phyloP scores from a whole-genome alignment of 2,797 vertebrate species.

The Parambassis ranga region DNA sequence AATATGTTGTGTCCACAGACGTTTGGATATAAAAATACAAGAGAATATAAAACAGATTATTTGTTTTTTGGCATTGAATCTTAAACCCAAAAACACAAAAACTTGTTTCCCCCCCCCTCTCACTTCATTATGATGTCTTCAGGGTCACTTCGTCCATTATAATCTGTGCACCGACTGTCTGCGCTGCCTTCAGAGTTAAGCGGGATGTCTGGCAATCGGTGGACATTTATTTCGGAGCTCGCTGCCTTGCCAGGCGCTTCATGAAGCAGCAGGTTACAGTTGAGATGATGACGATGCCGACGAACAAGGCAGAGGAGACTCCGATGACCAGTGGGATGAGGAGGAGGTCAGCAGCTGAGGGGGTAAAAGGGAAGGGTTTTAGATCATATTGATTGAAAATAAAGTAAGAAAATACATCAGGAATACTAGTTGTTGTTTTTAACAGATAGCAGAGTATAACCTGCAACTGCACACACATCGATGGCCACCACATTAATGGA shows the following conservation, averaged over 20 bases:
- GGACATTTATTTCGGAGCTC: conserved; percentile 67
- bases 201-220: no score
- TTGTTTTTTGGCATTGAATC: conserved; percentile 61
- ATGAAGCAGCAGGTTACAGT: conserved; percentile 92
- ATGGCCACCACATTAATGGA: conserved; percentile 5
- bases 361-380: not conserved
- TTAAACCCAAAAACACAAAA: conserved; percentile 25
- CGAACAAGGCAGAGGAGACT: conserved; percentile 85
- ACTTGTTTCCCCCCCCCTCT: conserved; percentile 7
- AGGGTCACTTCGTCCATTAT: not conserved
- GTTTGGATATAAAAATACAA: conserved; percentile 54
- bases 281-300: conserved; percentile 83
- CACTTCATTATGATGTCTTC: not conserved
- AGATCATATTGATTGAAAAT: no score
- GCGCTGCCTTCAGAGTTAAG: not conserved
- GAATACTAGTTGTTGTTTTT: no score
- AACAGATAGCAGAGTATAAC: no score
- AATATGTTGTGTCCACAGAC: conserved; percentile 15
- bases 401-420: no score
- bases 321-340: conserved; percentile 87
- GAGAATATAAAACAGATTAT: conserved; percentile 45
- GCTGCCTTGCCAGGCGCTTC: conserved; percentile 80
- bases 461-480: not conserved
- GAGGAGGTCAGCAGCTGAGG: conserved; percentile 84
- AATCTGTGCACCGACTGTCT: not conserved